Evolutionary conservation across 2,113 vertebrate genomes (phyloP), one percentile per base, ranked within the genome.

Genomic region (Chaenocephalus aceratus): DNA sequence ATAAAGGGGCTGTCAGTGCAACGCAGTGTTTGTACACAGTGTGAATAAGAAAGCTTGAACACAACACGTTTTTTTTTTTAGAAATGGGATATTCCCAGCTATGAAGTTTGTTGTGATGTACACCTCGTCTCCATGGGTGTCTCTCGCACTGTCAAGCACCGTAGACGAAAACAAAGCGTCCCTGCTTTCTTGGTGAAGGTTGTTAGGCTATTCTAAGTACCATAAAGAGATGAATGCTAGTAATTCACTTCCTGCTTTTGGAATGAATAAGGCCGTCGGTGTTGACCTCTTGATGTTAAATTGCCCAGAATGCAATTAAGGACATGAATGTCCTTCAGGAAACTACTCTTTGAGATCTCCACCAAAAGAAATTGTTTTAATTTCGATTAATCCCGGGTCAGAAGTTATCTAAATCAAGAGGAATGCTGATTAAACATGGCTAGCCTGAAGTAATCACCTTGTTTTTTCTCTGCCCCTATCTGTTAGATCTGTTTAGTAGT

Each of bases 371-470:
- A 86, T 84, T 14, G 48, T 77, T 91, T 91, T 91, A 82, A 88
- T 90, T 84, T 77, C 86, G 56, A 76, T 89, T 79, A 83, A 77
- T 71, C 67, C 56, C 5, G 77, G 90, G 90, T 91, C 86, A 90
- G 44, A 82, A 82, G 92, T 92, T 91, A 91, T 93, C 90, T 60
- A 87, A 91, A 90, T 88, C 70, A 62, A 49, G 59, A 49, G 54
- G 73, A 30, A 67, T 79, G 67, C 84, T 89, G 93, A 94, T 93
- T 92, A 92, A 91, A 92, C 77, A 66, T 58, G 53, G 77, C 62
- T 49, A 53, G 62, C 13, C 3, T 62, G 82, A 86, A 70, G 76
- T 86, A 91, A 92, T 93, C 82, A 60, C 74, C 80, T 83, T 77
- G 81, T 83, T 88, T 82, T 86, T 45, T 75, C 58, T 53, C 41